Evolutionary conservation across 2,797 vertebrate genomes (phyloP).

Genomic region (Chaenodraco wilsoni): DNA sequence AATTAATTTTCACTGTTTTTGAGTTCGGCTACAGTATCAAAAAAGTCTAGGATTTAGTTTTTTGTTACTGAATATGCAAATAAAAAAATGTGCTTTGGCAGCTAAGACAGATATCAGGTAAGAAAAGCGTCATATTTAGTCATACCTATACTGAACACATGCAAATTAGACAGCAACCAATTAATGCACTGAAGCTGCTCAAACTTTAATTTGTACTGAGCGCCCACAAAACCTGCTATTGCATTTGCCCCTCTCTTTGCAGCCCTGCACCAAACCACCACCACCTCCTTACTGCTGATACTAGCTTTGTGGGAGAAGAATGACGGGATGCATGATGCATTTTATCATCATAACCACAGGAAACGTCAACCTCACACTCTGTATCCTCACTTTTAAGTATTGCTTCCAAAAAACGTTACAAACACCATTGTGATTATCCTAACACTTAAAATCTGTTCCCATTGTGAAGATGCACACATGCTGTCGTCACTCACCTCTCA

Average conservation of each 20-base stretch:
- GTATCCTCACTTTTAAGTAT: no score
- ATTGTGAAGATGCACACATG: neutral
- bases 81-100: neutral
- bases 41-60: no score
- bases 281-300: no score
- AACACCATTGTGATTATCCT: neutral
- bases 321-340: neutral
- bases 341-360: neutral
- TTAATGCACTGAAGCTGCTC: neutral
- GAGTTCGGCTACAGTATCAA: no score
- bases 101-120: neutral
- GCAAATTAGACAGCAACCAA: neutral
- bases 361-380: neutral
- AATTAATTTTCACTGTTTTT: no score
- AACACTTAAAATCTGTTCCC: neutral
- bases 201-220: neutral
- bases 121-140: neutral
- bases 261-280: neutral
- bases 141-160: neutral
- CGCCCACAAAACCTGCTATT: neutral
- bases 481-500: slow-evolving; percentile 90
- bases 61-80: neutral
- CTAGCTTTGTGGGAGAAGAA: neutral
- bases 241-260: neutral
- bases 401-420: neutral